These are phyloP conservation scores for Corythoichthys haematopterus DNA, from an alignment of 2,113 vertebrate genomes.

Conservation along the genomic window DNA sequence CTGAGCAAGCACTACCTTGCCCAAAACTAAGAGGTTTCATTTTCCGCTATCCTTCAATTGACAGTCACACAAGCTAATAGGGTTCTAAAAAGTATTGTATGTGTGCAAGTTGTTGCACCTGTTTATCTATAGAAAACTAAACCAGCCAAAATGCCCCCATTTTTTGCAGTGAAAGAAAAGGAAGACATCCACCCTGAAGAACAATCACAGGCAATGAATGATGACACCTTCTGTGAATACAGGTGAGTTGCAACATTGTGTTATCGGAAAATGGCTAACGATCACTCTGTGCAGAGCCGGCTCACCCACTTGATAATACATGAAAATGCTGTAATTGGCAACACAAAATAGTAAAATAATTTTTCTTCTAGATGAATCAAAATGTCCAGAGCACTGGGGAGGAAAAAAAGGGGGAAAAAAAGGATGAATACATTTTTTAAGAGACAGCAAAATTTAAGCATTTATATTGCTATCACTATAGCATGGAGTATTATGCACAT, in stretches of 20 bases:
- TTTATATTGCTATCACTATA: not conserved
- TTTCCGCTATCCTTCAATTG: conserved; percentile 17
- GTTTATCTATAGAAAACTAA: not conserved
- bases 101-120: not conserved
- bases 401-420: not conserved
- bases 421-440: not conserved
- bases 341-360: not conserved
- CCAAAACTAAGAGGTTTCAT: conserved; percentile 1
- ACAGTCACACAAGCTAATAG: not conserved
- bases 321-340: not conserved
- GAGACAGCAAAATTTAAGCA: not conserved
- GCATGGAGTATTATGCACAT: too few relatives aligned
- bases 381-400: not conserved
- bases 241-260: conserved; percentile 73
- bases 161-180: conserved; percentile 86
- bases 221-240: conserved; percentile 88
- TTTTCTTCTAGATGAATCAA: not conserved
- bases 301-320: not conserved
- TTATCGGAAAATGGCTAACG: conserved; percentile 16
- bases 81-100: conserved; percentile 6
- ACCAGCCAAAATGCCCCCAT: conserved; percentile 21
- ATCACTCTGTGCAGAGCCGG: not conserved
- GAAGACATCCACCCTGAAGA: conserved; percentile 83
- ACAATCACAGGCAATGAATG: conserved; percentile 80
- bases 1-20: not conserved